phyloP scores from a whole-genome alignment of 2,797 vertebrate genomes.

The Sitta carolinensis region DNA sequence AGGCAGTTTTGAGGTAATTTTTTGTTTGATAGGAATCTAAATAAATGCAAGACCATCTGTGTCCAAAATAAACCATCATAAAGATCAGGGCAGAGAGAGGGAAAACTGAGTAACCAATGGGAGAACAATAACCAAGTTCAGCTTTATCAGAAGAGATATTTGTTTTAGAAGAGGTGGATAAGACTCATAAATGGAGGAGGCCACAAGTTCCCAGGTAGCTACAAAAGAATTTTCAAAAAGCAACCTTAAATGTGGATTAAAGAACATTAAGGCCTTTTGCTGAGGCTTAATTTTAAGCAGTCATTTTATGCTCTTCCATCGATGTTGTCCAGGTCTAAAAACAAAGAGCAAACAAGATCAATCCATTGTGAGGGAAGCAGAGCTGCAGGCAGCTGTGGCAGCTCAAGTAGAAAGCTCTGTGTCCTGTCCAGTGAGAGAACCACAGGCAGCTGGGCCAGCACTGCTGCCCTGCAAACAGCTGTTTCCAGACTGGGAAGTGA shows the following conservation, averaged over 20 bases:
- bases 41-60: neutral
- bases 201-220: neutral
- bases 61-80: neutral
- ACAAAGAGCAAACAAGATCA: neutral
- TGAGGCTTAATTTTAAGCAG: neutral
- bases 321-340: neutral
- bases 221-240: neutral
- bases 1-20: neutral
- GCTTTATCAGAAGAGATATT: neutral
- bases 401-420: neutral
- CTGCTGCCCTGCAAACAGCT: neutral
- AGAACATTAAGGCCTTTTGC: neutral
- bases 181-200: neutral
- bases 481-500: neutral
- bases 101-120: neutral
- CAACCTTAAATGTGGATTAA: neutral
- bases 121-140: neutral
- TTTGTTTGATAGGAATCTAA: neutral
- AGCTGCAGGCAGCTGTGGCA: constrained; percentile 14
- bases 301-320: neutral
- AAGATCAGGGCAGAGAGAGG: neutral
- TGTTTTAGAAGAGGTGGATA: neutral
- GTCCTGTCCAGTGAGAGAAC: neutral
- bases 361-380: neutral
- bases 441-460: neutral